Conservation (phyloP, 2,797 vertebrate species). For the Channa striata region DNA sequence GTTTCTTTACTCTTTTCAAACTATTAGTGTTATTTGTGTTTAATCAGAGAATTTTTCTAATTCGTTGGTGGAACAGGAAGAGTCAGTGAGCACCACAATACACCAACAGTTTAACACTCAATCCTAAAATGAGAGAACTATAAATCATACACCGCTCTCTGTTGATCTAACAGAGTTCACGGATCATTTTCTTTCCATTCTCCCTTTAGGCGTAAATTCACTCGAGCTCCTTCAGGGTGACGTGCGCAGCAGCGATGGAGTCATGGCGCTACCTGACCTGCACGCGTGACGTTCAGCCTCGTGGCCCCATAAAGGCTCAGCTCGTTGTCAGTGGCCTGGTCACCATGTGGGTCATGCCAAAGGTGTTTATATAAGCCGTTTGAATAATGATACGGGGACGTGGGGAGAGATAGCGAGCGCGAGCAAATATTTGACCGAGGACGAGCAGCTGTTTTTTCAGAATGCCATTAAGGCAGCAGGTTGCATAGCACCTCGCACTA, state of each 20-base stretch:
- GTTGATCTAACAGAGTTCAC: neutral
- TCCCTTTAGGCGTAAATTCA: neutral
- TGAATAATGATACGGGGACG: conserved; percentile 87
- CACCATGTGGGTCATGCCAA: conserved; percentile 67
- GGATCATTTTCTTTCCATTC: neutral
- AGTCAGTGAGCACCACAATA: too few relatives aligned
- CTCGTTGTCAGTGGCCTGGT: conserved; percentile 15
- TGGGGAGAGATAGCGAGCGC: conserved; percentile 89
- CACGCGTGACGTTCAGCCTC: conserved; percentile 11
- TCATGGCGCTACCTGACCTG: conserved; percentile 1
- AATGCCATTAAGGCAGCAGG: conserved; percentile 92
- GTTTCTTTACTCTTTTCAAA: too few relatives aligned
- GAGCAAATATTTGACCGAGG: conserved; percentile 93
- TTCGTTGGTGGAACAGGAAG: too few relatives aligned
- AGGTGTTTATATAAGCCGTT: conserved; percentile 93
- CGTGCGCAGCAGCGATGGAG: conserved; percentile 1
- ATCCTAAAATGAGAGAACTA: neutral
- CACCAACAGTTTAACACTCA: too few relatives aligned
- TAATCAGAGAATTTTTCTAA: too few relatives aligned
- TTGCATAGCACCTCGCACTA: conserved; percentile 80
- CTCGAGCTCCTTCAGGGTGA: neutral
- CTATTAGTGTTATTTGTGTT: too few relatives aligned
- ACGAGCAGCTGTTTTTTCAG: conserved; percentile 94
- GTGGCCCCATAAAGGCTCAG: conserved; percentile 33
- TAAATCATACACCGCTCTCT: neutral